Conservation (phyloP, 2,888 invertebrate genomes). For the Dryadula phaetusa region DNA sequence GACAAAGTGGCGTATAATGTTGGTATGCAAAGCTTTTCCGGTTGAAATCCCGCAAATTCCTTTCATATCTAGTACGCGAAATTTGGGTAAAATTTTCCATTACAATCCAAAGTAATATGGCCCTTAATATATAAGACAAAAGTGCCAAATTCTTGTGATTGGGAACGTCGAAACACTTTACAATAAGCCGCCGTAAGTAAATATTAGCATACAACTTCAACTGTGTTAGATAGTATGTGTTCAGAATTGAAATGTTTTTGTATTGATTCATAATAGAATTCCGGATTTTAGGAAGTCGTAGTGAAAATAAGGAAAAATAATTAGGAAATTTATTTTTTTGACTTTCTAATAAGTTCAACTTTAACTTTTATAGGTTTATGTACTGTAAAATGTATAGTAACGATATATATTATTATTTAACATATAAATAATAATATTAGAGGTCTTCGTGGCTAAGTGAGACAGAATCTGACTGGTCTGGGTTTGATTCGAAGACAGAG, state of each 20-base stretch:
- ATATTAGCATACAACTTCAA: constrained; percentile 33
- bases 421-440: too few species aligned
- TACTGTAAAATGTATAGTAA: too few species aligned
- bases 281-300: constrained; percentile 6
- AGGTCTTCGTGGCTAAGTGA: too few species aligned
- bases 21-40: constrained; percentile 64
- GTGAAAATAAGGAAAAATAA: constrained; percentile 9
- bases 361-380: too few species aligned
- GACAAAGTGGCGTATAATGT: constrained; percentile 52
- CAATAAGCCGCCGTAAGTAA: constrained; percentile 30
- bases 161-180: constrained; percentile 6
- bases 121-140: background rate
- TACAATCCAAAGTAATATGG: constrained; percentile 6
- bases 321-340: background rate
- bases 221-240: constrained; percentile 25
- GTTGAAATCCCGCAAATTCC: constrained; percentile 51
- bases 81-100: constrained; percentile 27
- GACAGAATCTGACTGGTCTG: too few species aligned
- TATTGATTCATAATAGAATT: constrained; percentile 14
- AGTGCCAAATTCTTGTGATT: background rate
- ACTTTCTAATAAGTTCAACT: constrained; percentile 4
- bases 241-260: constrained; percentile 4
- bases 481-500: too few species aligned
- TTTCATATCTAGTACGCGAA: constrained; percentile 35
- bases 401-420: too few species aligned